Evolutionary conservation across 2,888 invertebrate genomes (phyloP).

Genomic region (Trilocha varians): DNA sequence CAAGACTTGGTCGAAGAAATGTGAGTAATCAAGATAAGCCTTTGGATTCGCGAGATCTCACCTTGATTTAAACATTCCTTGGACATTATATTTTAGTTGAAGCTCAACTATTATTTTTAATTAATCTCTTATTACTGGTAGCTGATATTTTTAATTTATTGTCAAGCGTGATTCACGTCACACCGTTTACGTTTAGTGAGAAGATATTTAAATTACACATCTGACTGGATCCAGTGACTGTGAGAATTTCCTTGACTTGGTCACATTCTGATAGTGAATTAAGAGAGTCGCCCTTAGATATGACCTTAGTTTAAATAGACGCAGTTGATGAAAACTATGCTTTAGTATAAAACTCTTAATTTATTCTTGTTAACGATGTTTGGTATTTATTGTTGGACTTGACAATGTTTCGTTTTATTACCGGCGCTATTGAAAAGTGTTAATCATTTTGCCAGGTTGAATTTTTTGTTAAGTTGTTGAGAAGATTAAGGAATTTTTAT

Average conservation of each 20-base stretch:
- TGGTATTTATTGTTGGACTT: not conserved
- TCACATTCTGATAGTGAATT: too few relatives aligned
- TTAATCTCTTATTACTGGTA: too few relatives aligned
- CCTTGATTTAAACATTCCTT: conserved; percentile 4
- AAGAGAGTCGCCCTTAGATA: too few relatives aligned
- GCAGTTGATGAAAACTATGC: too few relatives aligned
- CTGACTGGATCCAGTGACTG: too few relatives aligned
- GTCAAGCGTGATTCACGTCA: too few relatives aligned
- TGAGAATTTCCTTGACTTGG: too few relatives aligned
- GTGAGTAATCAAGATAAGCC: conserved; percentile 22
- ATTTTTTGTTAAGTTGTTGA: not conserved
- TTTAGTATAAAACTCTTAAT: too few relatives aligned
- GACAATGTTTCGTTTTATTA: not conserved
- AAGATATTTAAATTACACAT: not conserved
- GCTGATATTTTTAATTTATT: too few relatives aligned
- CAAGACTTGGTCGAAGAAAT: conserved; percentile 28
- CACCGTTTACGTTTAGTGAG: not conserved
- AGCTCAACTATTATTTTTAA: too few relatives aligned
- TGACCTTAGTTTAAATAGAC: too few relatives aligned
- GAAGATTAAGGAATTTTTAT: not conserved
- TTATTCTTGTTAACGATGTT: not conserved
- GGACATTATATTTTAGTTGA: conserved; percentile 1
- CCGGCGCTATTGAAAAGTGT: not conserved
- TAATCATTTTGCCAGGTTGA: not conserved
- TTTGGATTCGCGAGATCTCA: conserved; percentile 5